Percentiles rank a stretch among this genome's conserved stretches.
phyloP scores from a whole-genome alignment of 1,140 invertebrate species.

The Rhagoletis pomonella region DNA sequence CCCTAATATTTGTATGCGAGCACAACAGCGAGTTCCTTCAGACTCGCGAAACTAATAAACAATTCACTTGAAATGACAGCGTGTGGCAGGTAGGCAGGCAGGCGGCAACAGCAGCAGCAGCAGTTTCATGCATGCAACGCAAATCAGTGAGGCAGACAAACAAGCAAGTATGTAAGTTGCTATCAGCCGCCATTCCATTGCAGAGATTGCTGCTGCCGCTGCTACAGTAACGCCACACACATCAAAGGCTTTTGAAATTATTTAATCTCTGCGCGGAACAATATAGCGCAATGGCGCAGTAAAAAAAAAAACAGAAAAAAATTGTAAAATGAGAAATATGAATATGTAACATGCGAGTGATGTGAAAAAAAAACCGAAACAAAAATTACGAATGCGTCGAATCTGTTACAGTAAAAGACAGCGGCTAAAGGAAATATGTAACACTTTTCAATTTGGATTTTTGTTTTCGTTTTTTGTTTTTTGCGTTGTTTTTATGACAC shows the following conservation, averaged over 20 bases:
- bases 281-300: conserved; percentile 24
- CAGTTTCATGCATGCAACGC: conserved; percentile 27
- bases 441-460: conserved; percentile 11
- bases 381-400: neutral
- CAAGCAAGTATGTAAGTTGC: too few species aligned
- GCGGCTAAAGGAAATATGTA: neutral
- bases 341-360: conserved; percentile 32
- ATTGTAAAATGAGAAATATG: conserved; percentile 36
- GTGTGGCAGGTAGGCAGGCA: neutral
- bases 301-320: conserved; percentile 1
- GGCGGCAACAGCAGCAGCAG: too few species aligned
- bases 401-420: neutral
- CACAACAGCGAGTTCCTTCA: conserved; percentile 3
- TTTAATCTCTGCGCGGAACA: conserved; percentile 46
- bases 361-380: neutral
- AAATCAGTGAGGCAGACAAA: conserved; percentile 26
- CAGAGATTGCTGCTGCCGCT: neutral
- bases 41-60: conserved; percentile 23
- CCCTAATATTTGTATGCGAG: too few species aligned
- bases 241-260: conserved; percentile 42
- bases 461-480: neutral
- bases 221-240: conserved; percentile 15
- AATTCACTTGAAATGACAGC: conserved; percentile 36
- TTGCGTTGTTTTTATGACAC: neutral
- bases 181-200: too few species aligned